phyloP scores from a whole-genome alignment of 2,888 invertebrate species.

The Marronus borbonicus region DNA sequence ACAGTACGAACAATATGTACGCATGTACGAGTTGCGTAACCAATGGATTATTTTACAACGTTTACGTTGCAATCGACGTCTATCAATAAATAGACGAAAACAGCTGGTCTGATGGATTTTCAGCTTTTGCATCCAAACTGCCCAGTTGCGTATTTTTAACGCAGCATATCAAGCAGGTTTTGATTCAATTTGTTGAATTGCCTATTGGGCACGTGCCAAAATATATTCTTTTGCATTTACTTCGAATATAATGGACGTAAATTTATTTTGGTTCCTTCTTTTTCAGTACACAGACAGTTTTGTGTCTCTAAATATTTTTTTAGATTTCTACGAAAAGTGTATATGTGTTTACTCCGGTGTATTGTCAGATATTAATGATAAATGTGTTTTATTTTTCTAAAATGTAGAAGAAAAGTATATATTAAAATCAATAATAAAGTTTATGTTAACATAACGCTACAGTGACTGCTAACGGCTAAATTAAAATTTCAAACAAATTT shows the following conservation, averaged over 20 bases:
- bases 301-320: slow-evolving; percentile 9
- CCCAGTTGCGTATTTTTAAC: slow-evolving; percentile 26
- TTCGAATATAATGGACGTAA: slow-evolving; percentile 41
- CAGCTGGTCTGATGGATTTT: slow-evolving; percentile 24
- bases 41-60: slow-evolving; percentile 7
- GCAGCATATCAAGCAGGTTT: slow-evolving; percentile 30
- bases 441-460: no score
- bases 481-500: no score
- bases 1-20: neutral
- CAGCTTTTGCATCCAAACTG: slow-evolving; percentile 25
- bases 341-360: slow-evolving; percentile 4
- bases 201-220: slow-evolving; percentile 30
- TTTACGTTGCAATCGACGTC: slow-evolving; percentile 15
- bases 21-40: neutral
- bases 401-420: no score
- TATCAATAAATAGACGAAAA: slow-evolving; percentile 32
- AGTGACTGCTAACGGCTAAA: no score
- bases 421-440: no score
- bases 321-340: slow-evolving; percentile 16
- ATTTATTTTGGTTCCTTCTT: slow-evolving; percentile 31
- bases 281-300: neutral
- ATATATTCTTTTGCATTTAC: slow-evolving; percentile 40
- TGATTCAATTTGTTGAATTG: slow-evolving; percentile 45
- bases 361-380: neutral
- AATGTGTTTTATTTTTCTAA: no score